phyloP scores from a whole-genome alignment of 2,113 vertebrate genomes.

The Prietella phreatophila region DNA sequence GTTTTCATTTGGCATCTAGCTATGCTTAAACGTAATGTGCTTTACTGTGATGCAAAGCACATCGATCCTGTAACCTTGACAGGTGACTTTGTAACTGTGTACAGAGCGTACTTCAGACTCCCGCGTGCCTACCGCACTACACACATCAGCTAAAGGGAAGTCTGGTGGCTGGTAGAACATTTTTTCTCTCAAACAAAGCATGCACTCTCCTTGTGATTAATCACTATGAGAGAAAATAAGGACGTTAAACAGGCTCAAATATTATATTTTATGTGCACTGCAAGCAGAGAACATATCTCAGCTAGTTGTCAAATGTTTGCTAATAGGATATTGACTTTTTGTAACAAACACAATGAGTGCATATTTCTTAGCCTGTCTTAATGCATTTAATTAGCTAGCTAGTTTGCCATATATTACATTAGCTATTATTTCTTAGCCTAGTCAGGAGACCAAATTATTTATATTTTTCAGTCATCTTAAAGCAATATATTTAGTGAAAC shows the following conservation, averaged over 20 bases:
- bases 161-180: neutral
- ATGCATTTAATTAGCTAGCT: neutral
- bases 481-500: neutral
- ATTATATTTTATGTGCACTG: neutral
- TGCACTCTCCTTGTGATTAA: neutral
- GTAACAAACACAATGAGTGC: neutral
- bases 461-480: neutral
- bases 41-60: neutral
- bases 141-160: neutral
- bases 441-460: neutral
- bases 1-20: neutral
- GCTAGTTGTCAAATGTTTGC: neutral
- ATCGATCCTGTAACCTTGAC: neutral
- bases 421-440: neutral
- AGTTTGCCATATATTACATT: neutral
- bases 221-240: neutral
- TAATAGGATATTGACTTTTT: neutral
- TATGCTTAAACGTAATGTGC: neutral
- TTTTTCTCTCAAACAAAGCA: neutral
- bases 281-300: neutral
- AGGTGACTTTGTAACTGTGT: neutral
- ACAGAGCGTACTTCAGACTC: neutral
- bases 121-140: neutral
- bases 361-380: neutral
- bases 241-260: neutral